Evolutionary conservation across 2,797 vertebrate genomes (phyloP), one percentile per base, ranked within the genome.

Genomic region (Melanotaenia boesemani): DNA sequence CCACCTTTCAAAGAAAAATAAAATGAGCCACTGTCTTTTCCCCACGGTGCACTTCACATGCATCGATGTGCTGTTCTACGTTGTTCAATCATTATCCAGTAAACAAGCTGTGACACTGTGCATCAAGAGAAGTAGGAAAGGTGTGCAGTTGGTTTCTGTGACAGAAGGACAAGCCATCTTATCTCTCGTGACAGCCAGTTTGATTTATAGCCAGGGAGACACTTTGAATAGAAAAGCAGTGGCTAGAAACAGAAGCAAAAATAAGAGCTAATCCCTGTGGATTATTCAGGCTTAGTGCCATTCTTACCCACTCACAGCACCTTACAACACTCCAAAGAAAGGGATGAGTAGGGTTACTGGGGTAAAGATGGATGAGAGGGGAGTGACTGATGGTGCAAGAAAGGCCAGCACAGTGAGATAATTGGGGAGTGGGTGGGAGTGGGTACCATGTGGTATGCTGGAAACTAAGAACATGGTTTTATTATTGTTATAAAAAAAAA

Each of bases 251-350:
- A 86, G 88, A 85, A 84, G 74, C 84, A 86, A 81, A 87, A 90
- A 80, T 83, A 87, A 88, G 74, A 81, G 82, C 79, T 93, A 92
- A 94, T 91, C 91, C 88, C 55, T 0, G 0, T 32, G 89, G 90
- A 91, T 94, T 93, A 93, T 62, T 74, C 36, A 46, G 52, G 74
- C 44, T 93, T 94, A 91, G 82, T 77, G 89, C 81, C 88, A 86
- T 84, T 90, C 89, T 92, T 90, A 91, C 82, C 78, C 86, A 83
- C 88, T 89, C 82, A 77, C 85, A 80, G 83, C 81, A 79, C 83
- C 81, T 90, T 84, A 84, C 86, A 72, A 84, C 85, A 71, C 60
- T 54, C 62, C 76, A 79, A 60, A 60, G 62, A 77, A 57, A 54
- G 26, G 76, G 87, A 88, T 86, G 75, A 83, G 71, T 71, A 69